Evolutionary conservation across 2,113 vertebrate species (phyloP), one percentile per base, ranked within the genome.

Genomic region (Proteles cristata): DNA sequence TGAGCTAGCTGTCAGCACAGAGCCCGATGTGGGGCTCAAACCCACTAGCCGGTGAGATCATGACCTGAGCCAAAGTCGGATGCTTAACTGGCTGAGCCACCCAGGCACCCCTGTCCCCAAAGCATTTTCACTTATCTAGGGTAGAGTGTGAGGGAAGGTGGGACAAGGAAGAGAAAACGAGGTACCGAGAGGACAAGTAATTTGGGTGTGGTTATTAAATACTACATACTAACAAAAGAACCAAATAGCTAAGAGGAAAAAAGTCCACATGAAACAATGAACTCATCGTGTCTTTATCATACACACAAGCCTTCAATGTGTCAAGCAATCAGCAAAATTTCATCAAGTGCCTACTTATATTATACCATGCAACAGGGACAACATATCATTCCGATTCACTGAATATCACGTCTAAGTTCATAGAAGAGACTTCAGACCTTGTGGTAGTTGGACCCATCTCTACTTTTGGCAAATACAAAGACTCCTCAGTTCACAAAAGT

Each of bases 301-400:
- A 81, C 43, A 95, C 45, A 95, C 25, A 90, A 65, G 87, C 25
- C 43, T 95, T 53, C 86, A 81, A 58, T 19, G 21, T 73, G 79
- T 92, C 39, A 90, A 93, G 15, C 21, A 88, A 88, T 43, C 14
- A 61, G 21, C 39, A 81, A 95, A 66, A 66, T 79, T 80, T 50
- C 68, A 69, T 80, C 39, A 84, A 69, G 28, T 74, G 45, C 80
- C 50, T 74, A 33, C 33, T 90, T 76, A 39, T 11, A 85, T 9
- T 28, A 50, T 43, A 65, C 11, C 39, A 23, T 39, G 12, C 43
- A n/a, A 83, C n/a, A 85, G 2, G 16, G 65, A 90, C 15, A 74
- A 28, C 10, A 21, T n/a, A 82, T 61, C 23, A 35, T 55, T 69
- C n/a, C 83, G 43, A 82, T 55, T 84, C 23, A 90, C 15, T 50